Percentiles rank a stretch among this genome's conserved stretches.
Conservation (phyloP, 2,113 vertebrate species). For the Hemiprocne comata region DNA sequence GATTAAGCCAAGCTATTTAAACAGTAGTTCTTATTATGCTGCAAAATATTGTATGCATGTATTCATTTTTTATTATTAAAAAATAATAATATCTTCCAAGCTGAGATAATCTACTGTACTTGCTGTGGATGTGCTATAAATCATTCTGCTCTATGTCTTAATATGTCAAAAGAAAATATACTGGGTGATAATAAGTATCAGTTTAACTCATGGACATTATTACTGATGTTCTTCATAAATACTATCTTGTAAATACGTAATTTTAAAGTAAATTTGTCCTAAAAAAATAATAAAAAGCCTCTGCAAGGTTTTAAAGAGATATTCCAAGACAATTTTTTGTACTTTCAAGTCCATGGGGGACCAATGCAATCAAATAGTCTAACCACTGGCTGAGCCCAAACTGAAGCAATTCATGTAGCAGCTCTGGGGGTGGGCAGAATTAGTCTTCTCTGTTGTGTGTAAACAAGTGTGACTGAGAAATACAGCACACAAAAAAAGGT, state of each 20-base stretch:
- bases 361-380: neutral
- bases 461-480: neutral
- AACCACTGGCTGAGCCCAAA: neutral
- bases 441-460: neutral
- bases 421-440: neutral
- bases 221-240: neutral
- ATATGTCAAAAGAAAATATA: neutral
- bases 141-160: neutral
- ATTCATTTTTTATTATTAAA: constrained; percentile 13
- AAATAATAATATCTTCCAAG: neutral
- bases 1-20: constrained; percentile 30
- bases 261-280: neutral
- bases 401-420: neutral
- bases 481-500: neutral
- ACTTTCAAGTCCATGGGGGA: fast-evolving
- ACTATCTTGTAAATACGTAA: neutral
- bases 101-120: neutral
- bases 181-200: neutral
- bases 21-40: neutral
- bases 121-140: neutral
- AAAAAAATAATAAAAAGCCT: neutral
- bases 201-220: neutral
- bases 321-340: neutral
- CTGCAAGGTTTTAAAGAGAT: neutral
- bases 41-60: constrained; percentile 4